Percentiles rank a stretch among this genome's conserved stretches.
These are phyloP conservation scores for Augiades crinisus DNA, from an alignment of 2,888 invertebrate species.

Conservation along the genomic window DNA sequence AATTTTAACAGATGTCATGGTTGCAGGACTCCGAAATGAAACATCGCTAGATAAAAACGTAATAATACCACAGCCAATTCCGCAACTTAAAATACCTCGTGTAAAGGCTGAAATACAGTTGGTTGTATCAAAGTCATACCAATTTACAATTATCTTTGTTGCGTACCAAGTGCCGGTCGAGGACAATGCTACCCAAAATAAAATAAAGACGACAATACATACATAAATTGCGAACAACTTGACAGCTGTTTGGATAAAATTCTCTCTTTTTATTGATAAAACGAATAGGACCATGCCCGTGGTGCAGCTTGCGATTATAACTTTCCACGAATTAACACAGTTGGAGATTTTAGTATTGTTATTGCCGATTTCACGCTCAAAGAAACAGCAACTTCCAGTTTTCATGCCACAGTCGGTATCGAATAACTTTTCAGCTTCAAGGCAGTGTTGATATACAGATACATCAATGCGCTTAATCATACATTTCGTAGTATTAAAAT, in stretches of 20 bases:
- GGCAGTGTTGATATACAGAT: slow-evolving; percentile 64
- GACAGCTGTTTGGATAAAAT: slow-evolving; percentile 44
- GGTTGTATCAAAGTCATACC: slow-evolving; percentile 39
- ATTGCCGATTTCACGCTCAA: slow-evolving; percentile 57
- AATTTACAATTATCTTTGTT: slow-evolving; percentile 43
- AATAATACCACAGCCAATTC: slow-evolving; percentile 60
- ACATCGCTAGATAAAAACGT: slow-evolving; percentile 53
- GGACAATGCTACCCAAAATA: slow-evolving; percentile 58
- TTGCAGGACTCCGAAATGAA: slow-evolving; percentile 65
- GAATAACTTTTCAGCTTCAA: slow-evolving; percentile 59
- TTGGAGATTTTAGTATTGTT: slow-evolving; percentile 43
- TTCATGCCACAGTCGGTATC: slow-evolving; percentile 63
- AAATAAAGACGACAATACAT: slow-evolving; percentile 43
- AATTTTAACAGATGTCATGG: slow-evolving; percentile 59
- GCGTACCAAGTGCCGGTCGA: slow-evolving; percentile 63
- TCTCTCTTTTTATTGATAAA: slow-evolving; percentile 55
- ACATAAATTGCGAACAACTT: slow-evolving; percentile 49
- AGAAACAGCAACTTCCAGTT: slow-evolving; percentile 64
- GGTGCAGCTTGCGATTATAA: slow-evolving; percentile 39
- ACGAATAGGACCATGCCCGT: slow-evolving; percentile 48
- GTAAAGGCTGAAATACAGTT: slow-evolving; percentile 42
- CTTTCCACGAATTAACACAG: slow-evolving; percentile 55
- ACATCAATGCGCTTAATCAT: slow-evolving; percentile 67
- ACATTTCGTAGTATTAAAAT: slow-evolving; percentile 51
- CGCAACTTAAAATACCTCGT: slow-evolving; percentile 51